Evolutionary conservation across 2,888 invertebrate genomes (phyloP).

Genomic region (Cerastoderma edule): DNA sequence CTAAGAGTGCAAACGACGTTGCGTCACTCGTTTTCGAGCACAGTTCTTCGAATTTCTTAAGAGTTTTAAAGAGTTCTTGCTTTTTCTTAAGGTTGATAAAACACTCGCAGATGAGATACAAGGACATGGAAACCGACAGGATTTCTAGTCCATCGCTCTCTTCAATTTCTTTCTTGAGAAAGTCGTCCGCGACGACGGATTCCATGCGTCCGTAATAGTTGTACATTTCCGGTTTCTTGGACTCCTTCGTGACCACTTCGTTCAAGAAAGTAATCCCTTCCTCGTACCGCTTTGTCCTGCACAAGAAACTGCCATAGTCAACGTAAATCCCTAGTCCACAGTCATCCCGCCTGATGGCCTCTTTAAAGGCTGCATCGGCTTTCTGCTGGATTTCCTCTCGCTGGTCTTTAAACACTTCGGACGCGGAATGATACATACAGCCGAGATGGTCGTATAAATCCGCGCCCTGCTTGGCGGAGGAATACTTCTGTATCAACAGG

Average conservation of each 20-base stretch:
- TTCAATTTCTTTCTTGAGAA: slow-evolving; percentile 61
- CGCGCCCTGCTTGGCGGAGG: slow-evolving; percentile 60
- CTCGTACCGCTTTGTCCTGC: slow-evolving; percentile 50
- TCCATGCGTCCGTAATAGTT: slow-evolving; percentile 70
- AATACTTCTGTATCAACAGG: slow-evolving; percentile 63
- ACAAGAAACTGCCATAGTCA: slow-evolving; percentile 65
- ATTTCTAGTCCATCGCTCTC: slow-evolving; percentile 60
- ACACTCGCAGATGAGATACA: slow-evolving; percentile 63
- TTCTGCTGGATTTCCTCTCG: slow-evolving; percentile 52
- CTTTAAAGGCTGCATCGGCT: slow-evolving; percentile 64
- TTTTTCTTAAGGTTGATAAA: slow-evolving; percentile 58
- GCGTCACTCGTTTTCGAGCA: slow-evolving; percentile 52
- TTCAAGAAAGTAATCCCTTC: slow-evolving; percentile 60
- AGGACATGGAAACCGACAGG: slow-evolving; percentile 53
- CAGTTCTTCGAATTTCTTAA: slow-evolving; percentile 58
- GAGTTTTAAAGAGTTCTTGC: slow-evolving; percentile 43
- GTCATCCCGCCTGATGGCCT: slow-evolving; percentile 61
- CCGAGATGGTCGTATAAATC: slow-evolving; percentile 66
- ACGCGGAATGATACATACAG: slow-evolving; percentile 67
- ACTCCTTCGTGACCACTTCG: slow-evolving; percentile 59
- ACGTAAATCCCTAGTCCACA: slow-evolving; percentile 66
- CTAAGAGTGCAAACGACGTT: slow-evolving; percentile 57
- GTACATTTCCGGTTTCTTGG: slow-evolving; percentile 60
- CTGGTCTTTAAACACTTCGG: slow-evolving; percentile 57
- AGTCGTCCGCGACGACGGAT: slow-evolving; percentile 59